Evolutionary conservation across 2,797 vertebrate genomes (phyloP).

Genomic region (Labroides dimidiatus): DNA sequence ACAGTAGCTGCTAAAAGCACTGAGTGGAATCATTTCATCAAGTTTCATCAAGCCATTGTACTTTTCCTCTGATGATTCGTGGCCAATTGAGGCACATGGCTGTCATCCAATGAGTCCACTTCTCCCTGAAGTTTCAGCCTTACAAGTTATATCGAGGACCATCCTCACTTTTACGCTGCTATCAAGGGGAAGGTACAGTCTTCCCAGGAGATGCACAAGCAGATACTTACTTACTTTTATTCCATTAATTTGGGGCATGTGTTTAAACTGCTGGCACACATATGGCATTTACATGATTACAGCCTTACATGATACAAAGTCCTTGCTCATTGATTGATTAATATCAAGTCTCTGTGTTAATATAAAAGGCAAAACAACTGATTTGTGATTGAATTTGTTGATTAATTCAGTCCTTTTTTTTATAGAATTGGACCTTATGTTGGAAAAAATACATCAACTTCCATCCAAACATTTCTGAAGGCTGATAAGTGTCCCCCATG

Average conservation of each 20-base stretch:
- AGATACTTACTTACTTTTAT: too few species aligned
- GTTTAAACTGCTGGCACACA: too few species aligned
- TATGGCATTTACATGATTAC: too few species aligned
- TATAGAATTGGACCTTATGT: not conserved
- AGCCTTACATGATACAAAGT: too few species aligned
- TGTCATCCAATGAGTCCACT: not conserved
- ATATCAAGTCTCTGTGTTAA: not conserved
- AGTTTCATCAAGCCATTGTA: slow-evolving; percentile 18
- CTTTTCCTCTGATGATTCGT: not conserved
- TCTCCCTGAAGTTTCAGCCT: not conserved
- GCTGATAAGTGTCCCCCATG: not conserved
- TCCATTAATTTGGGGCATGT: too few species aligned
- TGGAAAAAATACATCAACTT: slow-evolving; percentile 3
- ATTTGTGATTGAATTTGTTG: too few species aligned
- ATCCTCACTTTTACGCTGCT: too few species aligned
- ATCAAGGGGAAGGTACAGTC: too few species aligned
- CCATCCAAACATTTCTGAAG: slow-evolving; percentile 18
- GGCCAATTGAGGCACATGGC: not conserved
- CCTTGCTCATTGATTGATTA: not conserved
- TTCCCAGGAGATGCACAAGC: too few species aligned
- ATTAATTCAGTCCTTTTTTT: slow-evolving; percentile 1
- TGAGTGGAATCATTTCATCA: slow-evolving; percentile 11
- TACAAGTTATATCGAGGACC: not conserved
- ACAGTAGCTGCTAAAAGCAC: slow-evolving; percentile 11
- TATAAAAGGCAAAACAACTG: not conserved